Evolutionary conservation across 2,888 invertebrate genomes (phyloP), one percentile per base, ranked within the genome.

Genomic region (Argyra leucocephala): DNA sequence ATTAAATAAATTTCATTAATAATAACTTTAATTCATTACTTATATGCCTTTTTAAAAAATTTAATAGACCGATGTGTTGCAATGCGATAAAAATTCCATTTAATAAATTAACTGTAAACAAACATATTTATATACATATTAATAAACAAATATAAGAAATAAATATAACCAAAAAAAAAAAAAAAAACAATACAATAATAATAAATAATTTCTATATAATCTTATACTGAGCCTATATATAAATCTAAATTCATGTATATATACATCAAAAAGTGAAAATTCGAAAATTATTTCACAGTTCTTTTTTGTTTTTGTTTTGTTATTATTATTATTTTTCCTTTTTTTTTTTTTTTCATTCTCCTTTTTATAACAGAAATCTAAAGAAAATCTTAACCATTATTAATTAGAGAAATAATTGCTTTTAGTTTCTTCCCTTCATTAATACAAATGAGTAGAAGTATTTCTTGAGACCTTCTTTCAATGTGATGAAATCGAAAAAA

Each of bases 341-440:
- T 1, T 48, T 48, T 48, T n/a, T 48, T 48, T 48, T 37, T 6
- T 37, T n/a, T 48, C 15, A 2, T 48, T 3, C 18, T 48, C 15
- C 15, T 48, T 12, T 18, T 15, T 48, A 37, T 37, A 37, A 15
- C 6, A 37, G 26, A 37, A 37, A 37, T 9, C 48, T 15, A 48
- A 48, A 48, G 15, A 48, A n/a, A 18, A 5, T 48, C 18, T 18
- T 48, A 15, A 48, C 48, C 48, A 15, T 48, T 48, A 48, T 48
- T 48, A 48, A 48, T 48, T 48, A 48, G 48, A 18, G 48, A 48
- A 48, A 48, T 48, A 48, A 48, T 48, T 48, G 48, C 48, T 48
- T 48, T n/a, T 48, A 48, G 48, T 48, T 48, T 48, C 48, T 48
- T 48, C 48, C 48, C 48, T 48, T 48, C 48, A 48, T 48, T 48